Percentiles rank a stretch among this genome's conserved stretches.
These are phyloP conservation scores for Archocentrus centrarchus DNA, from an alignment of 2,113 vertebrate species.

Conservation along the genomic window DNA sequence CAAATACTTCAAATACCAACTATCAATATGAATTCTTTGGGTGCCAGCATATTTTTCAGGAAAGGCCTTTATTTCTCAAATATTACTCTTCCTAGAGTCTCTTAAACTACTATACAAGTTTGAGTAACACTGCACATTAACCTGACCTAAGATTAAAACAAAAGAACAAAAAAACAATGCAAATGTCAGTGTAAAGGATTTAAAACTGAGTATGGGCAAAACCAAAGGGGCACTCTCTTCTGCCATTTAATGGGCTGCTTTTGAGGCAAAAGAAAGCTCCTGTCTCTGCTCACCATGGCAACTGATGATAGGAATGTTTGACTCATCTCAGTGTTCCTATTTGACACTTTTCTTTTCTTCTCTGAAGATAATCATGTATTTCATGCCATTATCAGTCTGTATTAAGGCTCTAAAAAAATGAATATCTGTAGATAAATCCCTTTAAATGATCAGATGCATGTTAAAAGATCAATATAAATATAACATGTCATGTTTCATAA, in stretches of 20 bases:
- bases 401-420: neutral
- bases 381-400: neutral
- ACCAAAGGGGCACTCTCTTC: constrained; percentile 34
- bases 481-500: neutral
- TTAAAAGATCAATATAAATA: neutral
- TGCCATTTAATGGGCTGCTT: constrained; percentile 54
- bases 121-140: neutral
- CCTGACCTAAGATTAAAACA: neutral
- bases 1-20: neutral
- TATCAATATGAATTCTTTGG: neutral
- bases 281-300: constrained; percentile 64
- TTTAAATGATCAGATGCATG: neutral
- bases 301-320: constrained; percentile 60
- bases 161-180: neutral
- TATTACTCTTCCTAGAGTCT: neutral
- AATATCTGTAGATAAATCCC: neutral
- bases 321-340: constrained; percentile 45
- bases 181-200: constrained; percentile 31
- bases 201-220: constrained; percentile 44
- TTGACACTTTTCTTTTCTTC: constrained; percentile 41
- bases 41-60: neutral
- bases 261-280: constrained; percentile 44
- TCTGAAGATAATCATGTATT: constrained; percentile 23
- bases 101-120: neutral
- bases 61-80: neutral